These are phyloP conservation scores for Platycnemis pennipes DNA, from an alignment of 2,888 invertebrate genomes.

Conservation along the genomic window DNA sequence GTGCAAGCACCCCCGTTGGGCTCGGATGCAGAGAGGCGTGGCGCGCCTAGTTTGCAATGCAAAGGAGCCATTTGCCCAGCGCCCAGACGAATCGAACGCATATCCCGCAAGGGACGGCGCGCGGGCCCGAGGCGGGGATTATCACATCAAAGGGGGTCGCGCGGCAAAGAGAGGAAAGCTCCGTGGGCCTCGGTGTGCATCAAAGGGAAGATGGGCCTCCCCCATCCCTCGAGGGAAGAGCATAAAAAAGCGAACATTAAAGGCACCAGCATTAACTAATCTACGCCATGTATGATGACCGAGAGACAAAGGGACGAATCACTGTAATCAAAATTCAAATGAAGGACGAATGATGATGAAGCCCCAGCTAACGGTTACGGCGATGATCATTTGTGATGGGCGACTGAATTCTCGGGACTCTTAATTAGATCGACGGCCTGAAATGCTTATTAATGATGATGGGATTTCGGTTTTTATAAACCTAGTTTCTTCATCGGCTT, in stretches of 20 bases:
- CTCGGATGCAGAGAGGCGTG: slow-evolving; percentile 7
- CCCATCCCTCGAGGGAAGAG: not conserved
- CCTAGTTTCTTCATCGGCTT: not conserved
- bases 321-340: not conserved
- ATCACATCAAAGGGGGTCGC: slow-evolving; percentile 2
- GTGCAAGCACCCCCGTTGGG: not conserved
- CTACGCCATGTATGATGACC: not conserved
- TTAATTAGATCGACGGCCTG: not conserved
- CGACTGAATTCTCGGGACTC: not conserved
- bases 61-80: not conserved
- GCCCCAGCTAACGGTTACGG: not conserved
- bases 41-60: slow-evolving; percentile 26
- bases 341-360: not conserved
- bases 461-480: not conserved
- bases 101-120: not conserved
- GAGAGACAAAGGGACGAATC: not conserved
- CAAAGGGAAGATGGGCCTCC: not conserved
- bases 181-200: not conserved
- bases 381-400: not conserved
- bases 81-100: not conserved
- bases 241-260: not conserved
- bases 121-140: not conserved
- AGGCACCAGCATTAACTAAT: not conserved
- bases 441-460: not conserved
- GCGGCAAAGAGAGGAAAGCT: not conserved